Evolutionary conservation across 2,888 invertebrate genomes (phyloP), one percentile per base, ranked within the genome.

Genomic region (Megastigmus dorsalis): DNA sequence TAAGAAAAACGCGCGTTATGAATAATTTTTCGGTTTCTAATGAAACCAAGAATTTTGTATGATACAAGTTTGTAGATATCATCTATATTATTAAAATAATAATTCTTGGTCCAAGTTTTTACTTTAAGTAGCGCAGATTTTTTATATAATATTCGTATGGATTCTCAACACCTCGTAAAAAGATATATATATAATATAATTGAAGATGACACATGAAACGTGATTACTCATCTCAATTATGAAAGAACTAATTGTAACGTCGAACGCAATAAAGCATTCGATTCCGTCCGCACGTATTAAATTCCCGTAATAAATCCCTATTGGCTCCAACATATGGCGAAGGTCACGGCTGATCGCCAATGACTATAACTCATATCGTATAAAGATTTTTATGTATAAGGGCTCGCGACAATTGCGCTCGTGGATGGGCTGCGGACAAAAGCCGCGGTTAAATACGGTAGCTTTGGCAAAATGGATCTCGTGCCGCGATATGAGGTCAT

Each of bases 341-440:
- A 71, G 55, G 50, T 65, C 38, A 65, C n/a, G 57, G 18, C n/a
- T 15, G n/a, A 20, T 15, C n/a, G 13, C 30, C 43, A 63, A 48
- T 57, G 36, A 63, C 43, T 55, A 71, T 63, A 63, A 63, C 28
- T 71, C 15, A 63, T 71, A 52, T 59, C 52, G 33, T 26, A 20
- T 45, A 33, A 45, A 15, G 41, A 67, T 45, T 38, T 28, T 65
- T 41, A 6, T 26, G 54, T 5, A 20, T 10, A 45, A 26, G 18
- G 26, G 20, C 36, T 10, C 15, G 23, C n/a, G n/a, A n/a, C n/a
- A n/a, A n/a, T n/a, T n/a, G 10, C 6, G 18, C 10, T 13, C 18
- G 15, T 0, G n/a, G n/a, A n/a, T n/a, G n/a, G n/a, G n/a, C n/a
- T n/a, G n/a, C n/a, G n/a, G n/a, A n/a, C n/a, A n/a, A n/a, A 6